Percentiles rank a stretch among this genome's conserved stretches.
These are phyloP conservation scores for Podarcis lilfordi DNA, from an alignment of 2,797 vertebrate species.

Conservation along the genomic window DNA sequence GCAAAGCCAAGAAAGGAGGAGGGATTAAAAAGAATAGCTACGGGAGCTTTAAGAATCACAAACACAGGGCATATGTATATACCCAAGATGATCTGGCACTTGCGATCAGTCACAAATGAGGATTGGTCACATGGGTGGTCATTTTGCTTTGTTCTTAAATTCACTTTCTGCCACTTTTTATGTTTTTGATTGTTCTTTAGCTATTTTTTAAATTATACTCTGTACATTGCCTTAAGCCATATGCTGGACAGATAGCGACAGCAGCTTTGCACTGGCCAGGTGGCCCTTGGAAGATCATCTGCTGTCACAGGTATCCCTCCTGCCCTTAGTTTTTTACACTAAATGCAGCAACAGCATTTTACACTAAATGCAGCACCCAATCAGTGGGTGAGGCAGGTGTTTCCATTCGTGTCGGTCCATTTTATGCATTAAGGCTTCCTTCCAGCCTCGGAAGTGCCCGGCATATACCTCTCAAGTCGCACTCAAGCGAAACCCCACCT, in stretches of 20 bases:
- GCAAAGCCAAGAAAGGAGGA: too few relatives aligned
- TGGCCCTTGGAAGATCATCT: neutral
- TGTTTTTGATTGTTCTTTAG: too few relatives aligned
- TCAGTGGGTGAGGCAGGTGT: slow-evolving; percentile 8
- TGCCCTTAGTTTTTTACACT: slow-evolving; percentile 6
- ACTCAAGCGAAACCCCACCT: too few relatives aligned
- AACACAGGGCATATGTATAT: neutral
- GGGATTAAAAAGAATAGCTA: neutral
- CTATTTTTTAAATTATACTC: too few relatives aligned
- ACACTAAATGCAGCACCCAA: neutral
- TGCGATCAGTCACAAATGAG: neutral
- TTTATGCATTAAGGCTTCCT: neutral
- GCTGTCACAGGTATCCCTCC: neutral
- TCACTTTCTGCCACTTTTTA: too few relatives aligned
- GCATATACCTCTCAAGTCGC: neutral
- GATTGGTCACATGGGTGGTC: too few relatives aligned
- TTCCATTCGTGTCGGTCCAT: neutral
- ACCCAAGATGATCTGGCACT: neutral
- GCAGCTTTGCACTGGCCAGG: neutral
- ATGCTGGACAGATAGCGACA: too few relatives aligned
- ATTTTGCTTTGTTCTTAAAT: too few relatives aligned
- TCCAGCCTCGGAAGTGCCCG: neutral
- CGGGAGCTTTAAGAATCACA: neutral
- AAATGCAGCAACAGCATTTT: neutral
- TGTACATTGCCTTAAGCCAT: too few relatives aligned